Base-by-base conservation (phyloP, 1,140 invertebrate genomes). In the Lamellibrachia luymesi region DNA sequence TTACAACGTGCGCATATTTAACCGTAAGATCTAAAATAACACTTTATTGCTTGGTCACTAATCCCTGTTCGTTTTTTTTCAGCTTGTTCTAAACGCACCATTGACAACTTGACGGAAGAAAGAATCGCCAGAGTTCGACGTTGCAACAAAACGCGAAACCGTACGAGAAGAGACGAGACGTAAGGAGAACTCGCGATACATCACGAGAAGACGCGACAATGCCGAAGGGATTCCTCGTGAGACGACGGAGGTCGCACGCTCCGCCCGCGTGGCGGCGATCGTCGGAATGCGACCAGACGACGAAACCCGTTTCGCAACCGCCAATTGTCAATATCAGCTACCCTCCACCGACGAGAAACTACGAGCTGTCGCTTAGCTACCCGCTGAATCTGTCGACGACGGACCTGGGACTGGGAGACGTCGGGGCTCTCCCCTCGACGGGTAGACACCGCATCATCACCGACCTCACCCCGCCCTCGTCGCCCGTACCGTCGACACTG, bases 221-320 rank as follows among this genome's bases (percentile, higher is more conserved):
- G 96, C 96, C 96, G 50, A 95, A 96, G 91, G 96, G 96, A 52
- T 97, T 97, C 93, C 95, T 97, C 50, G 96, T 97, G 90, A 97
- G 97, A 94, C 95, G 96, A 25, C 95, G 95, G 49, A 95, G 95
- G 93, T 52, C 51, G 22, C 56, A 91, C 51, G 93, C 51, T 51
- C 50, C 49, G 50, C n/a, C 91, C 8, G 49, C 49, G 13, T 51
- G 51, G 49, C 91, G 91, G 51, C 91, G 91, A 4, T 50, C 13
- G 13, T 10, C 91, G 10, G 91, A 91, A 51, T 13, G 27, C 64
- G 25, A 80, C 64, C 64, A 80, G 64, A 80, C 25, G 6, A 80
- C 13, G 64, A 80, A 80, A 8, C 17, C 64, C 7, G 64, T 80
- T 10, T 80, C 64, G 64, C 7, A 80, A 22, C 4, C 64, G 64